A percentile compares a stretch with the other conserved stretches of the same genome.
These are phyloP conservation scores for Aphelocoma californica DNA, from an alignment of 2,797 vertebrate species.

Conservation along the genomic window DNA sequence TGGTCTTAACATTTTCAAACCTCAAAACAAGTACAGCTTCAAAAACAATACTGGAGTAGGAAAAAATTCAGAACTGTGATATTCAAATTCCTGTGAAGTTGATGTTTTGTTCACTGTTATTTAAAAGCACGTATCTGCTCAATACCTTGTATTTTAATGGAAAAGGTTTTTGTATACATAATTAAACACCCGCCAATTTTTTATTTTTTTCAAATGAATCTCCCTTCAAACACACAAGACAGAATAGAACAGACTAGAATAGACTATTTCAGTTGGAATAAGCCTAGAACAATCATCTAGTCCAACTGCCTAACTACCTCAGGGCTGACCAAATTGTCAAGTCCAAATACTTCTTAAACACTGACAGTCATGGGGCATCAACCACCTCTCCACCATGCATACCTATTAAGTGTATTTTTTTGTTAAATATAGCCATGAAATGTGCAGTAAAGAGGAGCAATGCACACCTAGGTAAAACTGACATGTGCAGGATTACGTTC, in stretches of 20 bases:
- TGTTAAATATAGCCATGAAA: background rate
- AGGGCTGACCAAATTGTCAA: background rate
- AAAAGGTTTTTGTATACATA: background rate
- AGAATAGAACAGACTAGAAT: background rate
- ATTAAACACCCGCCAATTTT: background rate
- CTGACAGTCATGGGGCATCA: background rate
- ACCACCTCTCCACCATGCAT: background rate
- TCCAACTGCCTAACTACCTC: background rate
- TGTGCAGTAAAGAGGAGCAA: background rate
- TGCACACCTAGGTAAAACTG: background rate
- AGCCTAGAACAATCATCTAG: background rate
- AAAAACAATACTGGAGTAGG: background rate
- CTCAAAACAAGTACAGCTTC: constrained; percentile 22
- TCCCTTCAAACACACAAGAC: background rate
- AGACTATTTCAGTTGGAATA: background rate
- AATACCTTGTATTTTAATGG: background rate
- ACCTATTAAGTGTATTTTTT: background rate
- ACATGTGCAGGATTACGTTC: background rate
- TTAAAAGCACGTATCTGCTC: background rate
- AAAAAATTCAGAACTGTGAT: background rate
- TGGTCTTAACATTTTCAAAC: constrained; percentile 49
- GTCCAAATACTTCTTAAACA: background rate
- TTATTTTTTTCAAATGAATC: background rate
- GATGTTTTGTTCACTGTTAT: background rate
- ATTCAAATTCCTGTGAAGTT: background rate